Evolutionary conservation across 2,888 invertebrate genomes (phyloP), one percentile per base, ranked within the genome.

Genomic region (Cyclophora albipunctata): DNA sequence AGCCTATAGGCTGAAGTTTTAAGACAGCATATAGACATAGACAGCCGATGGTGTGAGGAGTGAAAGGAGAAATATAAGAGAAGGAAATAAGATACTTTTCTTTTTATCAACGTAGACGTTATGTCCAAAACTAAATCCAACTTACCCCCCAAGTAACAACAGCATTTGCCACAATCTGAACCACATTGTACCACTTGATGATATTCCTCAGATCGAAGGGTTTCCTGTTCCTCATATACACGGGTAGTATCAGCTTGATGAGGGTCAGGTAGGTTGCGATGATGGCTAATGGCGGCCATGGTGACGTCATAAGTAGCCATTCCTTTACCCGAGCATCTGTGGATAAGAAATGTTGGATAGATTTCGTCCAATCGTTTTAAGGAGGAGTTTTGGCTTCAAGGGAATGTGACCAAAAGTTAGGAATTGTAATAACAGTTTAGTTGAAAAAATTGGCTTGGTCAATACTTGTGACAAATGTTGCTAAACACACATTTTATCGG

Each of bases 131-230:
- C 4, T 3, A 7, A 42, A 5, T 5, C 34, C 4, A 3, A 33
- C 91, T 90, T 74, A 95, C 95, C 87, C 92, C 93, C 75, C 92
- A 90, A 67, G 93, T 92, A 42, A 93, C 86, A 54, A 90, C 80
- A n/a, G 89, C 82, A 59, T 94, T 94, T 35, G 93, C 89, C 3
- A 91, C 54, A 7, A 97, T 94, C 91, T 97, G 96, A 46, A 92
- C 72, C n/a, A 94, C 78, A 74, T 97, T 97, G 83, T 97, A 97
- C 63, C 90, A 84, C 53, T 92, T 90, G 59, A 97, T 92, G 40
- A 93, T 71, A 2, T 75, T 84, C 59, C 91, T 91, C 37, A 96
- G 77, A 6, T 92, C 78, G 69, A 91, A 93, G 0, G 97, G 90
- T 56, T 90, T 85, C 48, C 93, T 90, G 62, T 91, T 78, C 66